phyloP scores from a whole-genome alignment of 1,140 invertebrate species.

The Pantala flavescens region DNA sequence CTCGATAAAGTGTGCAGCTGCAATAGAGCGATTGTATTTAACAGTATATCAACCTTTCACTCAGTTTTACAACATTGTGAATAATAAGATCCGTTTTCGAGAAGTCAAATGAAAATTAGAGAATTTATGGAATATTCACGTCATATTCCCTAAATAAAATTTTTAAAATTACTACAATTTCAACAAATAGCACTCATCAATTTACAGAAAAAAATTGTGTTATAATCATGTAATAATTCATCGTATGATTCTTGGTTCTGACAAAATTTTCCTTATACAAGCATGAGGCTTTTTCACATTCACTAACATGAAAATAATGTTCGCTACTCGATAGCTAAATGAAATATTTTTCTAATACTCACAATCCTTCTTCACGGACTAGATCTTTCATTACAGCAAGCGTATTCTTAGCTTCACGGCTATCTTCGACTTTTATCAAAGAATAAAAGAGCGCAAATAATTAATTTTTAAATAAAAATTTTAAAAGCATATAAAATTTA shows the following conservation, averaged over 20 bases:
- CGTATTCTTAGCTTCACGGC: constrained; percentile 46
- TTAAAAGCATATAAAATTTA: background rate
- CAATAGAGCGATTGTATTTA: constrained; percentile 27
- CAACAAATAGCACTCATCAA: background rate
- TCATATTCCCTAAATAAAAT: too few species aligned
- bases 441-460: constrained; percentile 23
- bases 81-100: background rate
- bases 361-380: constrained; percentile 59
- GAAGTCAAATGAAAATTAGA: background rate
- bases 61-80: background rate
- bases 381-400: constrained; percentile 48
- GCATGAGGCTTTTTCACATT: too few species aligned
- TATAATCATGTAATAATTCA: too few species aligned
- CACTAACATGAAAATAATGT: too few species aligned
- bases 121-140: too few species aligned
- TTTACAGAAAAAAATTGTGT: background rate
- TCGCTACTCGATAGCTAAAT: too few species aligned
- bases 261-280: too few species aligned
- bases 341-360: constrained; percentile 30
- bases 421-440: constrained; percentile 52
- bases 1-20: constrained; percentile 61
- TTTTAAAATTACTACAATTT: background rate
- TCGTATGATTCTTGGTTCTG: too few species aligned
- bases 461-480: background rate
- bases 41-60: constrained; percentile 7